Evolutionary conservation across 2,113 vertebrate species (phyloP).

Genomic region (Scophthalmus maximus): DNA sequence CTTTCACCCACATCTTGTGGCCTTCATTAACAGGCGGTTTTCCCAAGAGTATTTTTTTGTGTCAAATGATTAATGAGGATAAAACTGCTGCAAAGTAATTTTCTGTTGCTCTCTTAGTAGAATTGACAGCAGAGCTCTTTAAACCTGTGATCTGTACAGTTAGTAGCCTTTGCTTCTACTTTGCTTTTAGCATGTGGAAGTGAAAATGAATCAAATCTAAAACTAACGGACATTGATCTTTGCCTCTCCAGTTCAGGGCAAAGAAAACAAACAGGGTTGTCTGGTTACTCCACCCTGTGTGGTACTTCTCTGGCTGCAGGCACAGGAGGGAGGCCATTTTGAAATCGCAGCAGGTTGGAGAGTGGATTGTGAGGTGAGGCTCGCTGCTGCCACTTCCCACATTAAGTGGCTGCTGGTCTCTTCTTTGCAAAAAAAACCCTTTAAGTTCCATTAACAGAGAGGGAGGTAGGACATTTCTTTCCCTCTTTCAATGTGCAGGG

Average conservation of each 20-base stretch:
- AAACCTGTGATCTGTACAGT: no score
- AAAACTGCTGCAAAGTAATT: neutral
- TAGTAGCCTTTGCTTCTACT: neutral
- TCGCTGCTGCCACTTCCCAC: conserved; percentile 56
- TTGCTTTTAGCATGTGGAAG: neutral
- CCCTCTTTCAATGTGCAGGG: no score
- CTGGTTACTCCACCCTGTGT: conserved; percentile 24
- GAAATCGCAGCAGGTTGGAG: conserved; percentile 48
- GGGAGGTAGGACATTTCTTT: conserved; percentile 44
- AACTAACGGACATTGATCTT: conserved; percentile 19
- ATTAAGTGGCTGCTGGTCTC: conserved; percentile 63
- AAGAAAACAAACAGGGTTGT: conserved; percentile 42
- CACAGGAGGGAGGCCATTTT: conserved; percentile 72
- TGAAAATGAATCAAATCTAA: conserved; percentile 15
- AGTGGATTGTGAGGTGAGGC: conserved; percentile 60
- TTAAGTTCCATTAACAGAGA: conserved; percentile 63
- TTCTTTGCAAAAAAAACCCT: conserved; percentile 67
- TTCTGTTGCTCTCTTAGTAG: neutral
- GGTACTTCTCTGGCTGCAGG: conserved; percentile 28
- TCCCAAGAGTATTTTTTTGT: no score
- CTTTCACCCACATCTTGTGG: no score
- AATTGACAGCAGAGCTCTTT: no score
- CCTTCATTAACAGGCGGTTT: no score
- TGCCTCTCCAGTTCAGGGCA: conserved; percentile 19
- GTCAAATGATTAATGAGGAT: no score